Percentiles rank a stretch among this genome's conserved stretches.
Conservation (phyloP, 2,113 vertebrate species). For the Saguinus midas region DNA sequence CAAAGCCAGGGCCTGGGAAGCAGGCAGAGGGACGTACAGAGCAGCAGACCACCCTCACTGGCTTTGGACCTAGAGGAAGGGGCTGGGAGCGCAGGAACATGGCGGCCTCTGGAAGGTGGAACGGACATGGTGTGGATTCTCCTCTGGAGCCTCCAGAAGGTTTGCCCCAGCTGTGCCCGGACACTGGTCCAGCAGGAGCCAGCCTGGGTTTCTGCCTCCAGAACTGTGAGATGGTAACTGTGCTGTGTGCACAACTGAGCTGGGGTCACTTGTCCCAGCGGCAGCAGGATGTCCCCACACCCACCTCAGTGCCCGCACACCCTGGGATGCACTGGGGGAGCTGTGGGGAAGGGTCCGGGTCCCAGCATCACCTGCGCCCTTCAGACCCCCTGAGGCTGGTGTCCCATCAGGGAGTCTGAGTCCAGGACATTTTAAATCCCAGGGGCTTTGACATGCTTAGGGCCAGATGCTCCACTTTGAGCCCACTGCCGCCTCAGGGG, state of each 20-base stretch:
- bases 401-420: background rate
- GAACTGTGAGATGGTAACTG: no score
- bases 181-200: no score
- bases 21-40: fast-evolving
- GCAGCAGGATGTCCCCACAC: background rate
- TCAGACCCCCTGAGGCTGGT: background rate
- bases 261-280: background rate
- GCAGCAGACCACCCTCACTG: fast-evolving
- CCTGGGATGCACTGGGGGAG: no score
- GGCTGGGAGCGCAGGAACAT: fast-evolving
- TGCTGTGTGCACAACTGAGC: no score
- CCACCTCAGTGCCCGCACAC: background rate
- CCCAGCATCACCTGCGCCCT: background rate
- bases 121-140: no score
- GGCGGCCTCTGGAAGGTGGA: no score
- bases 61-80: fast-evolving
- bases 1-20: background rate
- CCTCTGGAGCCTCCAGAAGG: no score
- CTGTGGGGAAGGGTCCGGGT: no score
- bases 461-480: background rate
- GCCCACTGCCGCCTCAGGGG: background rate
- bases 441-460: background rate
- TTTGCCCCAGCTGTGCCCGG: no score
- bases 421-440: background rate
- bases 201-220: no score